Base-by-base conservation (phyloP, 2,113 vertebrate genomes). In the Danio rerio region DNA sequence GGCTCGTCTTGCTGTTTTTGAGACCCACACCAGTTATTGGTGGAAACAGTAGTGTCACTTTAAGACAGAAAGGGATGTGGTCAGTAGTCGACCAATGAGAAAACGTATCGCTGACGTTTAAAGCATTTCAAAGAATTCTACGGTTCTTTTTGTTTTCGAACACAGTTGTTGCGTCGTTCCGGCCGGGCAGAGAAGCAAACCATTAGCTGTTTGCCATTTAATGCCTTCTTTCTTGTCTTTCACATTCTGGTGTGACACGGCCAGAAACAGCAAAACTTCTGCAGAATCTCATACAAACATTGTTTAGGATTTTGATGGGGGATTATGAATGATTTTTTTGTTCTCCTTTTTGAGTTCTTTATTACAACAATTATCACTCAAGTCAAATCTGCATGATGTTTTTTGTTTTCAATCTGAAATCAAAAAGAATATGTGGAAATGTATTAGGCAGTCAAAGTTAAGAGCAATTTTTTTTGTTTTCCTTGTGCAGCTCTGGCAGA, bases 1-100 rank as follows among this genome's bases (percentile, higher is more conserved):
- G 95, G 95, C 91, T 94, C 94, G 95, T 97, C 95, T 96, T 98
- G 96, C 96, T 98, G 95, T 96, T 97, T 93, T 93, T 93, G 93
- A 95, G 90, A 94, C 94, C 93, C 94, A 95, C 94, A 96, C 95
- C 95, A 97, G 95, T 91, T 92, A 90, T 94, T 88, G 85, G 83
- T 81, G 80, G 80, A 87, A 89, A 86, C 63, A 75, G 20, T 77
- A 85, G 79, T 31, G 75, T 63, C 42, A 21, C 59, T 49, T 50
- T 47, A 58, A 15, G n/a, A 58, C 31, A 58, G 72, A 18, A 74
- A 45, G 53, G 72, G 72, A 13, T 69, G 20, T 58, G 63, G 52
- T 75, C 18, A 50, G 20, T 52, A 49, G 47, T 78, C 11, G n/a
- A 59, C 55, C 18, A 52, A 49, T 56, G 18, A 18, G 58, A 50